phyloP scores from a whole-genome alignment of 2,797 vertebrate genomes.

The Myotis myotis region DNA sequence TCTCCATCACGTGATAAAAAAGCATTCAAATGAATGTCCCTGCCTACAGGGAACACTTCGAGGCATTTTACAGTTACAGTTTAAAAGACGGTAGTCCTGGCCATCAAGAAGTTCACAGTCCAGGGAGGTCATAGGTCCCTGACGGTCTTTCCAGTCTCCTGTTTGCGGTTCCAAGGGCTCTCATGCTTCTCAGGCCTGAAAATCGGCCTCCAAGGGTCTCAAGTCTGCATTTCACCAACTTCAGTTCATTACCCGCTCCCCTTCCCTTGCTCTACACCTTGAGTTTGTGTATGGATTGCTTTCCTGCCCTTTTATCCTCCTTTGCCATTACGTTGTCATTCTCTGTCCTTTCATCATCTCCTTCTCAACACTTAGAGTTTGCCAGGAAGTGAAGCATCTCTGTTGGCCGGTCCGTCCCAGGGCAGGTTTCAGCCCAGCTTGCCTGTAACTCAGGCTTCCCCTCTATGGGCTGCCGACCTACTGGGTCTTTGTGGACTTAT shows the following conservation, averaged over 20 bases:
- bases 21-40: not conserved
- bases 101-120: not conserved
- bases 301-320: not conserved
- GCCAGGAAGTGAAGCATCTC: not conserved
- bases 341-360: not conserved
- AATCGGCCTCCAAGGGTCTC: not conserved
- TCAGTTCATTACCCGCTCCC: not conserved
- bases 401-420: not conserved
- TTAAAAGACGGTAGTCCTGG: not conserved
- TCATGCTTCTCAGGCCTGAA: not conserved
- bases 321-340: not conserved
- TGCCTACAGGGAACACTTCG: not conserved
- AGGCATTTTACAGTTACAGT: not conserved
- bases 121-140: not conserved
- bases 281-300: not conserved
- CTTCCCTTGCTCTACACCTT: not conserved
- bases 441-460: not conserved
- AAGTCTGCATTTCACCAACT: not conserved
- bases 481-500: not conserved
- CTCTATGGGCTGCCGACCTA: too few species aligned
- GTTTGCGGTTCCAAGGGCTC: not conserved
- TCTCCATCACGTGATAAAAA: not conserved
- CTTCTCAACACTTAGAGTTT: not conserved
- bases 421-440: not conserved
- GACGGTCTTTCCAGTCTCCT: not conserved